Percentiles rank a stretch among this genome's conserved stretches.
Evolutionary conservation across 2,113 vertebrate species (phyloP).

Genomic region (Carassius gibelio): DNA sequence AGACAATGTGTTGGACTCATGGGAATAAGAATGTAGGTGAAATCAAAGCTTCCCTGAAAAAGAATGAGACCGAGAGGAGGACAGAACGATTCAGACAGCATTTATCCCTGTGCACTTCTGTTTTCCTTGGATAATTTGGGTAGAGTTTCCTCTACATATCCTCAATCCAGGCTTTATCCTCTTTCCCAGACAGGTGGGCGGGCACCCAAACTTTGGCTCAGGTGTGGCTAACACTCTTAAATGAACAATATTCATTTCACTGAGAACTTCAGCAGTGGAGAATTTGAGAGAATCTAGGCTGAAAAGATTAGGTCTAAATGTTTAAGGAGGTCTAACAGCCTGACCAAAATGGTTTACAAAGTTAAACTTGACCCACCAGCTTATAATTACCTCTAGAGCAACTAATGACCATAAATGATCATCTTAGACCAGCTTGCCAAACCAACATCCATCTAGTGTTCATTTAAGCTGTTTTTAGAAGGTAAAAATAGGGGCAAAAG

Average conservation of each 20-base stretch:
- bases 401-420: background rate
- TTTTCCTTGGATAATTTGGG: conserved; percentile 7
- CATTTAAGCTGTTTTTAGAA: background rate
- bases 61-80: background rate
- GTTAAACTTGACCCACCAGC: background rate
- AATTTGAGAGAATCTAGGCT: background rate
- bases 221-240: background rate
- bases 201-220: conserved; percentile 1
- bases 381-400: background rate
- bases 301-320: background rate
- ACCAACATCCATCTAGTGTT: background rate
- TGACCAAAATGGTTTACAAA: background rate
- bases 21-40: background rate
- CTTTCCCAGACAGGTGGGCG: conserved; percentile 11
- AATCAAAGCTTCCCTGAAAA: background rate
- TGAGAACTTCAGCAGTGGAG: background rate
- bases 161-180: conserved; percentile 46
- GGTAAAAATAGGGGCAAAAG: background rate
- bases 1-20: background rate
- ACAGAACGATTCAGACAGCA: background rate
- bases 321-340: background rate
- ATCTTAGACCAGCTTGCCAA: background rate
- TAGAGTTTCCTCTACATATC: conserved; percentile 35
- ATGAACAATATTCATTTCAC: background rate
- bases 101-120: background rate